A percentile compares a stretch with the other conserved stretches of the same genome.
Conservation (phyloP, 2,888 invertebrate species). For the Nebria salina region DNA sequence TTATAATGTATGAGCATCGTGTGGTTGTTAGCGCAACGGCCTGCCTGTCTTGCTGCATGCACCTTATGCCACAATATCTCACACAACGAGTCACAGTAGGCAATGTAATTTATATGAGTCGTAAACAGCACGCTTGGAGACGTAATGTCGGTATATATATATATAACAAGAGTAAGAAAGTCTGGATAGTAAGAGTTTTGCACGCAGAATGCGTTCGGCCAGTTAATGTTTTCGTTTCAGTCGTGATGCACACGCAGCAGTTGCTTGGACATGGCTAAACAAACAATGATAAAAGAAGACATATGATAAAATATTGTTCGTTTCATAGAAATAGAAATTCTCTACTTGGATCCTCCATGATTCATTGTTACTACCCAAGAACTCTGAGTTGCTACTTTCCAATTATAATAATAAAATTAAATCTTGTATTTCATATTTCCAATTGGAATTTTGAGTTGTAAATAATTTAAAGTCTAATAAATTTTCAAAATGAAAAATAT, state of each 20-base stretch:
- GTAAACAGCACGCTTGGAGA: constrained; percentile 31
- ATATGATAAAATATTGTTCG: not conserved
- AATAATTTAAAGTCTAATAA: no score
- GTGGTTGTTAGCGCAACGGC: constrained; percentile 15
- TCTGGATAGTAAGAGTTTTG: constrained; percentile 13
- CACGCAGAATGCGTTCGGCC: not conserved
- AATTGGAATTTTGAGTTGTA: no score
- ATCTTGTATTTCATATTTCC: no score
- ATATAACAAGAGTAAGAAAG: constrained; percentile 13
- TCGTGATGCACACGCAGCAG: constrained; percentile 31
- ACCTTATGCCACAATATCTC: constrained; percentile 34
- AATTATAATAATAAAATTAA: no score
- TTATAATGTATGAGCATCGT: constrained; percentile 18
- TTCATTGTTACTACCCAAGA: no score
- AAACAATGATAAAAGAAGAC: constrained; percentile 41
- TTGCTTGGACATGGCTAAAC: constrained; percentile 16
- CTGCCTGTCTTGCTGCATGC: constrained; percentile 20
- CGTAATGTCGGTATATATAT: constrained; percentile 7
- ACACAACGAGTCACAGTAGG: constrained; percentile 38
- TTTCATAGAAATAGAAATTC: no score
- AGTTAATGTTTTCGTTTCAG: constrained; percentile 2
- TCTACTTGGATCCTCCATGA: no score
- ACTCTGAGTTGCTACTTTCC: no score
- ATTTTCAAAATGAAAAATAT: no score
- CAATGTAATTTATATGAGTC: constrained; percentile 43